A percentile compares a stretch with the other conserved stretches of the same genome.
Evolutionary conservation across 1,140 invertebrate genomes (phyloP).

Genomic region (Cotesia typhae): DNA sequence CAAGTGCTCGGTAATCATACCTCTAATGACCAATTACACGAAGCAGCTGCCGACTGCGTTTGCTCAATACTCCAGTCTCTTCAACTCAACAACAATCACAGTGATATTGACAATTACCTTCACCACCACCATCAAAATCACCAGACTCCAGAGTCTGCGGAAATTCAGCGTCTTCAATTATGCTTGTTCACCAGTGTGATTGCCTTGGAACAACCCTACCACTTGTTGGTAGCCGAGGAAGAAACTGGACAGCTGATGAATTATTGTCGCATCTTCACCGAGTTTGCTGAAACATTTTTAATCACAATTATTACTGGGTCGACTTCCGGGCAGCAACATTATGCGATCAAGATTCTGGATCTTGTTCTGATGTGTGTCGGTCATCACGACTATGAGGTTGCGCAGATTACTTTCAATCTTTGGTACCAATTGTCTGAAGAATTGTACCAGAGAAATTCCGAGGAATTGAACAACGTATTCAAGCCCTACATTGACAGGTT

Average conservation of each 20-base stretch:
- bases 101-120: slow-evolving; percentile 52
- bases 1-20: slow-evolving; percentile 73
- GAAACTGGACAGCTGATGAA: slow-evolving; percentile 91
- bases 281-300: slow-evolving; percentile 90
- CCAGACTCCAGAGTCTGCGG: slow-evolving; percentile 69
- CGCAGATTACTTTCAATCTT: slow-evolving; percentile 95
- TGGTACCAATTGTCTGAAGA: slow-evolving; percentile 97
- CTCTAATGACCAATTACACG: slow-evolving; percentile 79
- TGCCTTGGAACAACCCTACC: slow-evolving; percentile 85
- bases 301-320: slow-evolving; percentile 76
- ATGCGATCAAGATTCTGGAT: slow-evolving; percentile 88
- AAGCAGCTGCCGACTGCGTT: slow-evolving; percentile 90
- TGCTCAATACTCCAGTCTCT: slow-evolving; percentile 84
- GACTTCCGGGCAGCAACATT: slow-evolving; percentile 70
- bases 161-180: slow-evolving; percentile 68
- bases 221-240: slow-evolving; percentile 90
- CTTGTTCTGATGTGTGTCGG: slow-evolving; percentile 91
- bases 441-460: slow-evolving; percentile 87
- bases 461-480: slow-evolving; percentile 81
- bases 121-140: slow-evolving; percentile 69
- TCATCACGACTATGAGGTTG: slow-evolving; percentile 97
- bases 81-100: slow-evolving; percentile 76
- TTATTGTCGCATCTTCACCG: slow-evolving; percentile 95
- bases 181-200: slow-evolving; percentile 82
- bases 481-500: slow-evolving; percentile 85